These are phyloP conservation scores for Corydoras maculifer DNA, from an alignment of 2,113 vertebrate genomes.

Conservation along the genomic window DNA sequence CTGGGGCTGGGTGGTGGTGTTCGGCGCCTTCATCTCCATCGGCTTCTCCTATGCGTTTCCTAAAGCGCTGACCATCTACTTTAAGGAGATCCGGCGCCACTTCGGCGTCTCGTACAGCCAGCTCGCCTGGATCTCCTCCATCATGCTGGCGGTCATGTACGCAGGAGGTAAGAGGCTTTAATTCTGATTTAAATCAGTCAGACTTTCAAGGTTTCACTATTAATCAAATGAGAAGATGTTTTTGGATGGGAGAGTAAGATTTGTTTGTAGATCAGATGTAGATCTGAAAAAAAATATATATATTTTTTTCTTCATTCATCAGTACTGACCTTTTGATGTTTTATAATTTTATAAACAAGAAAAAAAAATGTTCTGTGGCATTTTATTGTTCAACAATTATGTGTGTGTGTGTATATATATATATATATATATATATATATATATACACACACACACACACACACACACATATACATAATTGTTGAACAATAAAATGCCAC, in stretches of 20 bases:
- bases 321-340: too few relatives aligned
- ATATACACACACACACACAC: not conserved
- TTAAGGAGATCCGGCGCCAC: constrained; percentile 73
- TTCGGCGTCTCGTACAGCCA: constrained; percentile 68
- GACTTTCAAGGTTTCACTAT: too few relatives aligned
- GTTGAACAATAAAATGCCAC: too few relatives aligned
- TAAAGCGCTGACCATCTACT: constrained; percentile 75
- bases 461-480: too few relatives aligned
- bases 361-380: not conserved
- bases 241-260: too few relatives aligned
- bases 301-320: too few relatives aligned
- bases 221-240: too few relatives aligned
- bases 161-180: too few relatives aligned
- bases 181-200: not conserved
- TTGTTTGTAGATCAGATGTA: too few relatives aligned
- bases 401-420: not conserved
- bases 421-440: not conserved
- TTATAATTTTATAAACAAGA: too few relatives aligned
- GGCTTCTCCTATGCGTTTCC: constrained; percentile 76
- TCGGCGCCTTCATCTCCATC: constrained; percentile 69
- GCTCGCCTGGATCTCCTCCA: constrained; percentile 71
- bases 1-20: constrained; percentile 72
- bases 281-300: too few relatives aligned
- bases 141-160: constrained; percentile 68
- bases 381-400: not conserved